A percentile compares a stretch with the other conserved stretches of the same genome.
These are phyloP conservation scores for Prosapia bicincta DNA, from an alignment of 2,888 invertebrate species.

Conservation along the genomic window DNA sequence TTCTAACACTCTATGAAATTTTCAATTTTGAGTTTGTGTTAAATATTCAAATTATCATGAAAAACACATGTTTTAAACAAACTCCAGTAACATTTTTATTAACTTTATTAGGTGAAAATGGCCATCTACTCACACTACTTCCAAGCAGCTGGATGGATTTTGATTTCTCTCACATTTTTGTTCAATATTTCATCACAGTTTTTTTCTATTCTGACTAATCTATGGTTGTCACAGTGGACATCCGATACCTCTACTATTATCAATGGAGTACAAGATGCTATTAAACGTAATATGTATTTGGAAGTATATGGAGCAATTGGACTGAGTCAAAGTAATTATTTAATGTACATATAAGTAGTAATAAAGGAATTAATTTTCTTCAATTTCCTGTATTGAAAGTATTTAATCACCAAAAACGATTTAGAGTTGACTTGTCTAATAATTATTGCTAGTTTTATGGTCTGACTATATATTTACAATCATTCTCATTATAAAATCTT, in stretches of 20 bases:
- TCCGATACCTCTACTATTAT: constrained; percentile 56
- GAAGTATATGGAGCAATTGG: constrained; percentile 90
- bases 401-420: too few relatives aligned
- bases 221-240: constrained; percentile 83
- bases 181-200: constrained; percentile 79
- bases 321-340: constrained; percentile 68
- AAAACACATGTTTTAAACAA: too few relatives aligned
- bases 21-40: too few relatives aligned
- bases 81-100: too few relatives aligned
- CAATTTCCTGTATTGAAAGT: not conserved
- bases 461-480: too few relatives aligned
- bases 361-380: too few relatives aligned
- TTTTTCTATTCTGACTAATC: constrained; percentile 81
- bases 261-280: constrained; percentile 42
- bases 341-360: too few relatives aligned
- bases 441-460: too few relatives aligned
- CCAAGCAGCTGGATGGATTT: constrained; percentile 73
- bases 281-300: constrained; percentile 71
- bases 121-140: constrained; percentile 86
- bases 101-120: constrained; percentile 66
- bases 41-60: too few relatives aligned
- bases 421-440: too few relatives aligned
- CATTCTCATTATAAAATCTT: too few relatives aligned
- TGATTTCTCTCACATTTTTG: constrained; percentile 67
- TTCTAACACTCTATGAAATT: too few relatives aligned